phyloP scores from a whole-genome alignment of 2,113 vertebrate species.

The Hemiscyllium ocellatum region DNA sequence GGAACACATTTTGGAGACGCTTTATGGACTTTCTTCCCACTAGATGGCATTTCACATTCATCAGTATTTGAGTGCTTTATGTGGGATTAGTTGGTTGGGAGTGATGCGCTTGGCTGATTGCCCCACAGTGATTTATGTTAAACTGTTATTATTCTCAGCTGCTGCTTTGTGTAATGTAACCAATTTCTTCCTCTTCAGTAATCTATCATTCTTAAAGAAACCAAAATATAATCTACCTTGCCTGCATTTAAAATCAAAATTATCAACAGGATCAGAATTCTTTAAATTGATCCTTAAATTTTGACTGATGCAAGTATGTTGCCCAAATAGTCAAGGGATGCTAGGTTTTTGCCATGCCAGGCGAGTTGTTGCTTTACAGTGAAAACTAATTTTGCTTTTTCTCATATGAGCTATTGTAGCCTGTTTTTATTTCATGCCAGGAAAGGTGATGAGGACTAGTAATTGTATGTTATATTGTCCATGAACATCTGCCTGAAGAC shows the following conservation, averaged over 20 bases:
- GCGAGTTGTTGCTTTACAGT: conserved; percentile 87
- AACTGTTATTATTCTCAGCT: conserved; percentile 27
- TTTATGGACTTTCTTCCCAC: conserved; percentile 24
- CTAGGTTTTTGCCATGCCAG: conserved; percentile 57
- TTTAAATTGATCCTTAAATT: conserved; percentile 11
- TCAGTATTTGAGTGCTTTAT: not conserved
- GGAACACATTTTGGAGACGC: not conserved
- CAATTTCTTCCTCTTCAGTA: not conserved
- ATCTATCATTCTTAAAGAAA: conserved; percentile 15
- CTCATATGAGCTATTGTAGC: conserved; percentile 92
- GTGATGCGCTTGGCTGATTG: not conserved
- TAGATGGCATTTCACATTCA: conserved; percentile 10
- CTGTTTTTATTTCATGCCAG: conserved; percentile 94
- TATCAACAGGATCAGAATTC: not conserved
- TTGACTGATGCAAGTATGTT: not conserved
- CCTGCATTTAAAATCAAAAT: not conserved
- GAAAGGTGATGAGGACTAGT: conserved; percentile 99
- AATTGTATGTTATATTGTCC: conserved; percentile 98
- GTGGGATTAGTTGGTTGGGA: not conserved
- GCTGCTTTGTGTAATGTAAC: not conserved
- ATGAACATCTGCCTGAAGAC: conserved; percentile 94
- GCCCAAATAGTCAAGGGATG: not conserved
- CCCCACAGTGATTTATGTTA: conserved; percentile 20
- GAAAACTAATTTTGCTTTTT: conserved; percentile 94
- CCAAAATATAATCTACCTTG: not conserved